Evolutionary conservation across 2,797 vertebrate species (phyloP).

Genomic region (Ciconia nigra): DNA sequence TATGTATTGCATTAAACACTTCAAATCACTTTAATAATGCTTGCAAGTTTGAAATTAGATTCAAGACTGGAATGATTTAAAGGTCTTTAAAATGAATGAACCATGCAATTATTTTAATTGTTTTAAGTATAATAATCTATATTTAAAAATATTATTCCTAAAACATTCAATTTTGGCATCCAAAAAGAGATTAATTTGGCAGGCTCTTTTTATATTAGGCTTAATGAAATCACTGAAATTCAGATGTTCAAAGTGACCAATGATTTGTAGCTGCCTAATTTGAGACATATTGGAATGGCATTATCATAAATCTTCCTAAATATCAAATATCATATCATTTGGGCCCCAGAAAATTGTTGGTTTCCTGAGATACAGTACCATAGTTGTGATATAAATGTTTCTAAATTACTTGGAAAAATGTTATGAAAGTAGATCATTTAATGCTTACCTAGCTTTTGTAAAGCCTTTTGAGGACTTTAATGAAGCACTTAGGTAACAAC

Average conservation of each 20-base stretch:
- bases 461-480: background rate
- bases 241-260: background rate
- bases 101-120: background rate
- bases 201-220: background rate
- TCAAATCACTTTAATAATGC: background rate
- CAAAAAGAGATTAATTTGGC: background rate
- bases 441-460: background rate
- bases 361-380: background rate
- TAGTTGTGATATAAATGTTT: background rate
- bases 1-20: background rate
- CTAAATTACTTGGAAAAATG: background rate
- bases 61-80: background rate
- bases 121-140: conserved; percentile 3
- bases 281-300: background rate
- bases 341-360: background rate
- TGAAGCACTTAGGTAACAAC: background rate
- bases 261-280: background rate
- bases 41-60: background rate
- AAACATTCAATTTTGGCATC: background rate
- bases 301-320: background rate
- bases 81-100: conserved; percentile 3
- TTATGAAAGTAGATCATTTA: background rate
- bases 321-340: background rate
- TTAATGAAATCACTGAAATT: conserved; percentile 8
- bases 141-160: conserved; percentile 1